These are phyloP conservation scores for Sericinus montela DNA, from an alignment of 2,888 invertebrate species.

Conservation along the genomic window DNA sequence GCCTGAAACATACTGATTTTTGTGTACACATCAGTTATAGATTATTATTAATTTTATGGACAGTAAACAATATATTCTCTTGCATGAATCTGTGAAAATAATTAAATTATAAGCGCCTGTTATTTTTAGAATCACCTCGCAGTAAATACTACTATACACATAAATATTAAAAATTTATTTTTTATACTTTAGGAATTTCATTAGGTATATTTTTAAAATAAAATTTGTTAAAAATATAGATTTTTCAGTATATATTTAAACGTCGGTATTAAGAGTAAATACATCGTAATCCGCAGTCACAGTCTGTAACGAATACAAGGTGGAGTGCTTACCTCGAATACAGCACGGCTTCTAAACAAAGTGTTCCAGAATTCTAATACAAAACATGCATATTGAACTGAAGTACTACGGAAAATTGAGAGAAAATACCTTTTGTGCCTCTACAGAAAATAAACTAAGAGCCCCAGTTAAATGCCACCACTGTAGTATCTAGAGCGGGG, in stretches of 20 bases:
- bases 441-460: slow-evolving; percentile 58
- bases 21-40: slow-evolving; percentile 76
- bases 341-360: slow-evolving; percentile 37
- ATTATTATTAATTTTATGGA: slow-evolving; percentile 69
- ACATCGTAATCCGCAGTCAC: slow-evolving; percentile 48
- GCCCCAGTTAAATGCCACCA: slow-evolving; percentile 64
- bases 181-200: slow-evolving; percentile 73
- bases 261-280: slow-evolving; percentile 60
- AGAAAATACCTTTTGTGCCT: slow-evolving; percentile 59
- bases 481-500: slow-evolving; percentile 49
- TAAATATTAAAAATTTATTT: slow-evolving; percentile 70
- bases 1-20: slow-evolving; percentile 77
- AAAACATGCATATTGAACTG: slow-evolving; percentile 48
- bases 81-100: slow-evolving; percentile 57
- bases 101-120: slow-evolving; percentile 62
- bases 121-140: slow-evolving; percentile 57
- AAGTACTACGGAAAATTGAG: slow-evolving; percentile 49
- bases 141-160: slow-evolving; percentile 69
- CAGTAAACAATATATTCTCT: slow-evolving; percentile 64
- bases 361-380: slow-evolving; percentile 48
- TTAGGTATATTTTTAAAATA: slow-evolving; percentile 68
- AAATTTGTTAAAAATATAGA: slow-evolving; percentile 77
- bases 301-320: slow-evolving; percentile 34
- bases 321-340: slow-evolving; percentile 39
- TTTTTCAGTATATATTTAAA: slow-evolving; percentile 66